Base-by-base conservation (phyloP, 2,113 vertebrate genomes). In the Paracanthobrama guichenoti region DNA sequence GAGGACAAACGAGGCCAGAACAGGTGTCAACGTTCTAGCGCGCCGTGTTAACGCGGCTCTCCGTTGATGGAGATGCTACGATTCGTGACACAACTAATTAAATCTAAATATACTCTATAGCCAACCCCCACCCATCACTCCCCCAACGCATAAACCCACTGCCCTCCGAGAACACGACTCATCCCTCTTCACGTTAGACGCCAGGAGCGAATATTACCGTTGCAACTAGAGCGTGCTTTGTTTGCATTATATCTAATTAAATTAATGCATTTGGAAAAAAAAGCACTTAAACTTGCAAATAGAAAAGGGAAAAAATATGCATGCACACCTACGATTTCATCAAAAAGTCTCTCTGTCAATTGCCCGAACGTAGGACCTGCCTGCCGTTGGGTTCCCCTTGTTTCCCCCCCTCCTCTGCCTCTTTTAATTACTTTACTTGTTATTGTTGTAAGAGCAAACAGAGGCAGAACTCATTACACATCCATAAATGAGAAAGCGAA, bases 381-480 rank as follows among this genome's bases (percentile, higher is more conserved):
- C 53, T 85, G 50, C 24, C n/a, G 59, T 26, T 31, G 31, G 60
- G 64, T 50, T 48, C 73, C 57, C 74, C 69, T 55, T 35, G 22
- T 4, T 2, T 11, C 22, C 74, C 28, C 28, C 28, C 11, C 31
- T 42, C 7, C 83, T 82, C 84, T 82, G 89, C 87, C 84, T 89
- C 89, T 92, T 93, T 94, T 94, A 94, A 94, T 94, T 94, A 93
- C 91, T 93, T 92, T 93, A 91, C 90, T 93, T 92, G 93, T 93
- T 93, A 93, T 91, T 92, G 90, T 91, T 91, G 90, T 93, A 88
- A 85, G 89, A 93, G 90, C 90, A 93, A 94, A 93, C 90, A 93
- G 87, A 91, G 91, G 92, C 89, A 94, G 91, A 95, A 93, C 90
- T 93, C 92, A 94, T 94, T 93, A 94, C 88, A 90, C 87, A 90